Conservation (phyloP, 2,888 invertebrate genomes). For the Agrotis segetum region DNA sequence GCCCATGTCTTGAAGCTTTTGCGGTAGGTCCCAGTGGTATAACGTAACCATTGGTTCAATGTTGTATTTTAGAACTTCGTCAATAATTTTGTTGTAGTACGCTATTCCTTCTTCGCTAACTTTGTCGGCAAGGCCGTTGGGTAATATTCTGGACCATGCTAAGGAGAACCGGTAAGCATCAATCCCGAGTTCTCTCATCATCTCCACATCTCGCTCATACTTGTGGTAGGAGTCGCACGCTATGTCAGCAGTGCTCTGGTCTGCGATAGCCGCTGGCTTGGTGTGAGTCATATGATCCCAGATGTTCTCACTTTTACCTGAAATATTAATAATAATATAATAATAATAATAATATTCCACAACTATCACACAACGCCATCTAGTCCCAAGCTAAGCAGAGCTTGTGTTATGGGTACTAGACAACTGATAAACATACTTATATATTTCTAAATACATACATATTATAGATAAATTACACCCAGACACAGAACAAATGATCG, state of each 20-base stretch:
- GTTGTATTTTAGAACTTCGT: conserved; percentile 90
- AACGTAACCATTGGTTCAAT: conserved; percentile 91
- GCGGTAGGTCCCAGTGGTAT: conserved; percentile 90
- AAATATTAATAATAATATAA: no score
- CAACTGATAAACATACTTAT: no score
- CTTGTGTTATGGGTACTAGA: no score
- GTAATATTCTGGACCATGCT: conserved; percentile 92
- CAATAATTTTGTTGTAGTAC: conserved; percentile 92
- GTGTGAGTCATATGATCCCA: conserved; percentile 76
- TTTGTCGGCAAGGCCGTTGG: conserved; percentile 86
- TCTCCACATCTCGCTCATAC: conserved; percentile 88
- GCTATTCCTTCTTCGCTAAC: conserved; percentile 91
- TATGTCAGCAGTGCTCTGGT: conserved; percentile 88
- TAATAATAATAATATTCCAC: no score
- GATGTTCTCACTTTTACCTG: conserved; percentile 75
- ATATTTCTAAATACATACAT: no score
- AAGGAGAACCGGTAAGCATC: conserved; percentile 90
- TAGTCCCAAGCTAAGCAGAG: no score
- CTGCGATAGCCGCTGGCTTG: conserved; percentile 66
- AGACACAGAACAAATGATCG: no score
- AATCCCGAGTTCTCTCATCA: conserved; percentile 83
- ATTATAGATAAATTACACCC: no score
- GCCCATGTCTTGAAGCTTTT: conserved; percentile 88
- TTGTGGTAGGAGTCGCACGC: conserved; percentile 91
- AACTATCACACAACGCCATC: no score